Conservation (phyloP, 2,113 vertebrate genomes). For the Lanius collurio region DNA sequence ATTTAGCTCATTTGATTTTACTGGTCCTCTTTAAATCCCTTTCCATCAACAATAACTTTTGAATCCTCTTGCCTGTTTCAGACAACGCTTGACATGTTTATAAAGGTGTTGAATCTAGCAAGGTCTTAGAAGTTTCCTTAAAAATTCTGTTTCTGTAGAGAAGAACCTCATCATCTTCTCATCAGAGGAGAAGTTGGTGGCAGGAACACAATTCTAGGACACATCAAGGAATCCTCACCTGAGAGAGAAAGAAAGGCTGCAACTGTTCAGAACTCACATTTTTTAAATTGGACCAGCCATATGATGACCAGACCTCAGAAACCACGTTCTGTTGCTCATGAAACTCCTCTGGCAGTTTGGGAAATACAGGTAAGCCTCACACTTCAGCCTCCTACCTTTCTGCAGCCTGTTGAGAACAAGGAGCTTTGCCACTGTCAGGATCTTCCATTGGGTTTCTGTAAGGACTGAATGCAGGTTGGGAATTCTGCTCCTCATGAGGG, state of each 20-base stretch:
- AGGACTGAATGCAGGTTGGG: not conserved
- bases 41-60: not conserved
- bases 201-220: not conserved
- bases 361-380: not conserved
- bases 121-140: not conserved
- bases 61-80: not conserved
- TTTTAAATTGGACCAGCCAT: not conserved
- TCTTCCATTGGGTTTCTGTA: not conserved
- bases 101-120: not conserved
- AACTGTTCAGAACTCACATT: not conserved
- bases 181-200: not conserved
- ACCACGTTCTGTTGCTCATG: not conserved
- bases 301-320: not conserved
- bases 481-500: slow-evolving; percentile 4
- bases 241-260: not conserved
- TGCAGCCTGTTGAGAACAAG: not conserved
- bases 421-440: not conserved
- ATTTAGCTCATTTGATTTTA: not conserved
- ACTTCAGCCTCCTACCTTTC: not conserved
- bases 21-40: not conserved
- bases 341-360: not conserved
- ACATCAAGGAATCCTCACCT: not conserved
- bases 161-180: not conserved
- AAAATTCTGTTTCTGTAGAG: not conserved
- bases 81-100: not conserved